These are phyloP conservation scores for Machimus atricapillus DNA, from an alignment of 2,888 invertebrate species.

Conservation along the genomic window DNA sequence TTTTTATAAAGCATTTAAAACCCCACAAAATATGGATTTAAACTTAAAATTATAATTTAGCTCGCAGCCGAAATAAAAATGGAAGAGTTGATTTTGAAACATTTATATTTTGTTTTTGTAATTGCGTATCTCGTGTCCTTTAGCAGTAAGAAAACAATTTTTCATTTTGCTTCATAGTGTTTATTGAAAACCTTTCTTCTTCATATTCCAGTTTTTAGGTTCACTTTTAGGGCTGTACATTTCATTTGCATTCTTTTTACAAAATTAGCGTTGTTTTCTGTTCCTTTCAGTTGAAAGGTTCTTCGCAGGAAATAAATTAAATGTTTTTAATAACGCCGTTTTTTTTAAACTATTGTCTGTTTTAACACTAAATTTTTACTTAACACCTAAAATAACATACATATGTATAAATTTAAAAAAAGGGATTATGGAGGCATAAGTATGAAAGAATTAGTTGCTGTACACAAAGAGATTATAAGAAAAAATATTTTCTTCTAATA, in stretches of 20 bases:
- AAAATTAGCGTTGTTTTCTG: constrained; percentile 26
- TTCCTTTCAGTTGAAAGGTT: background rate
- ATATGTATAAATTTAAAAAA: background rate
- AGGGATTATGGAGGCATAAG: background rate
- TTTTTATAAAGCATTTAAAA: constrained; percentile 36
- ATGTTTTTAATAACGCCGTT: background rate
- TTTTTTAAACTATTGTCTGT: background rate
- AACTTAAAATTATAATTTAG: background rate
- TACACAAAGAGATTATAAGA: constrained; percentile 2
- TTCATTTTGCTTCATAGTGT: constrained; percentile 51
- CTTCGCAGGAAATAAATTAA: background rate
- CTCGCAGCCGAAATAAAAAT: background rate
- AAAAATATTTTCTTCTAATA: constrained; percentile 1
- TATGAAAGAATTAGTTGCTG: constrained; percentile 15
- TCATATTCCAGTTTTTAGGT: constrained; percentile 44
- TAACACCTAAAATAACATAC: constrained; percentile 8
- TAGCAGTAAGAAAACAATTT: constrained; percentile 51
- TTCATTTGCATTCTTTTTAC: constrained; percentile 5
- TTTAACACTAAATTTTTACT: background rate
- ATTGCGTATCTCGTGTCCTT: background rate
- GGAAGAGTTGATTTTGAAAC: background rate
- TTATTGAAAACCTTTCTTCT: constrained; percentile 31
- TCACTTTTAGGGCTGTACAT: constrained; percentile 41
- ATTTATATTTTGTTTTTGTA: background rate
- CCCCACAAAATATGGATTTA: background rate